phyloP scores from a whole-genome alignment of 2,888 invertebrate species.

The Cryptocephalus primarius region DNA sequence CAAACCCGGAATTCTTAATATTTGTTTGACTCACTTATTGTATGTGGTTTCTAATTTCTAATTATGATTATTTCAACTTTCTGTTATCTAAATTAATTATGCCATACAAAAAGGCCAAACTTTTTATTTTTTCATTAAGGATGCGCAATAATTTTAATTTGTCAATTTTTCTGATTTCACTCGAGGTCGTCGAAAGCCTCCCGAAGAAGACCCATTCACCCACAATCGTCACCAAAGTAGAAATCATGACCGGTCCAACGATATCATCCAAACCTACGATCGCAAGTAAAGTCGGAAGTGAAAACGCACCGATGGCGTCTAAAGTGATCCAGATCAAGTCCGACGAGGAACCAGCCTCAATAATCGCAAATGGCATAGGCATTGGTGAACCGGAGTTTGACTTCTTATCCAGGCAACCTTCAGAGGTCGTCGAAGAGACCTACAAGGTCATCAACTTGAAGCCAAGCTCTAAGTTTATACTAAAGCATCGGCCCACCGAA shows the following conservation, averaged over 20 bases:
- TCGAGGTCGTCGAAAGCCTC: constrained; percentile 10
- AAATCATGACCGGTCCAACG: constrained; percentile 27
- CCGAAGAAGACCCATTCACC: constrained; percentile 2
- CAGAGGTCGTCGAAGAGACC: constrained; percentile 76
- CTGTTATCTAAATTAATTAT: too few relatives aligned
- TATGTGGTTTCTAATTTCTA: too few relatives aligned
- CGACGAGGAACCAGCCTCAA: constrained; percentile 49
- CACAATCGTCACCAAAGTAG: constrained; percentile 31
- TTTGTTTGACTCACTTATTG: too few relatives aligned
- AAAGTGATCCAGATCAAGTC: constrained; percentile 23
- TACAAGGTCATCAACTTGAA: constrained; percentile 72
- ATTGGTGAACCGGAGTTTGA: constrained; percentile 51
- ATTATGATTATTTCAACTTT: too few relatives aligned
- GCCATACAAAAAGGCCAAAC: too few relatives aligned
- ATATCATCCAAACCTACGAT: constrained; percentile 28
- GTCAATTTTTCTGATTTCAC: constrained; percentile 1
- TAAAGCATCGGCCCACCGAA: constrained; percentile 39
- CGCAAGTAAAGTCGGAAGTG: constrained; percentile 40
- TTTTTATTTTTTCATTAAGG: too few relatives aligned
- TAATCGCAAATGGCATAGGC: constrained; percentile 36
- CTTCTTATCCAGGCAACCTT: constrained; percentile 72
- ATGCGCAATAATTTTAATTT: too few relatives aligned
- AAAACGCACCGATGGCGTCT: constrained; percentile 27
- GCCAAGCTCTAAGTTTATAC: constrained; percentile 49
- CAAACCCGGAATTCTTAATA: too few relatives aligned